Percentiles rank a stretch among this genome's conserved stretches.
phyloP scores from a whole-genome alignment of 1,140 invertebrate genomes.

The Lasioglossum albipes region DNA sequence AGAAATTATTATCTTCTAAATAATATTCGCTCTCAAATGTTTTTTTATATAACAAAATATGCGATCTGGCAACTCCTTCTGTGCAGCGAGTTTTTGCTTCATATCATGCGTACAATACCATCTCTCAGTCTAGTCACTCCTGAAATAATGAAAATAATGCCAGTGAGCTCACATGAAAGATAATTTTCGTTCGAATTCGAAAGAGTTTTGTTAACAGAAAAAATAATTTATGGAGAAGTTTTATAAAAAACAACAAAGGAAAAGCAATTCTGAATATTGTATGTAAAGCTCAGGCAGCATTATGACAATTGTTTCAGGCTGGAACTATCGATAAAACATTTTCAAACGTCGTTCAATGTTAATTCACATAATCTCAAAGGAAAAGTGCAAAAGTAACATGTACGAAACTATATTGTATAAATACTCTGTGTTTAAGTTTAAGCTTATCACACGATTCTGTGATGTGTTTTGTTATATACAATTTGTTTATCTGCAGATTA shows the following conservation, averaged over 20 bases:
- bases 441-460: neutral
- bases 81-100: constrained; percentile 51
- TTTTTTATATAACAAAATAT: constrained; percentile 50
- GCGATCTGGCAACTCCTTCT: constrained; percentile 57
- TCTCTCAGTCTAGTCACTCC: constrained; percentile 74
- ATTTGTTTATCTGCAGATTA: neutral
- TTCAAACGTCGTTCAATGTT: constrained; percentile 44
- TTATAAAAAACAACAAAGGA: constrained; percentile 58
- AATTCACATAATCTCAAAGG: constrained; percentile 19
- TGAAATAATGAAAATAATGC: constrained; percentile 81
- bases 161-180: constrained; percentile 72
- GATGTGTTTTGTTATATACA: neutral
- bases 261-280: constrained; percentile 58
- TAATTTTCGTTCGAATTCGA: constrained; percentile 51
- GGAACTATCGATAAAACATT: constrained; percentile 65
- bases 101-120: constrained; percentile 65
- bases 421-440: neutral
- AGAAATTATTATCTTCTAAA: constrained; percentile 33
- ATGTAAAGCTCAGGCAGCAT: constrained; percentile 78
- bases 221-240: constrained; percentile 50
- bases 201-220: constrained; percentile 54
- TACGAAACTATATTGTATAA: constrained; percentile 1
- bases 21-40: constrained; percentile 32
- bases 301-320: constrained; percentile 80
- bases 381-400: constrained; percentile 47